Base-by-base conservation (phyloP, 2,888 invertebrate genomes). In the Oligia strigilis region DNA sequence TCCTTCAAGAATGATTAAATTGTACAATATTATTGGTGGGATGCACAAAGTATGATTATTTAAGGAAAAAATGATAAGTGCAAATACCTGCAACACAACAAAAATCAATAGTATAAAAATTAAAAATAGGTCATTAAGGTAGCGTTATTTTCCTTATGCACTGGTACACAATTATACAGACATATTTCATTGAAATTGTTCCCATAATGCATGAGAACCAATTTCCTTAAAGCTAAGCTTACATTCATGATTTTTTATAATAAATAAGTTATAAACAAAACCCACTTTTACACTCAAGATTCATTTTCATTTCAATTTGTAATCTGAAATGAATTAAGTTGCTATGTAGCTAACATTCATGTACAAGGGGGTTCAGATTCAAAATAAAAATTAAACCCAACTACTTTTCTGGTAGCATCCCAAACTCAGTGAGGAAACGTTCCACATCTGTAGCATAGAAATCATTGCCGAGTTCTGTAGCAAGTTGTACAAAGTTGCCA, bases 401-500 rank as follows among this genome's bases (percentile, higher is more conserved):
- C 69, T 97, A 98, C 94, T 98, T 98, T 92, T 98, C 98, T 72
- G 98, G 97, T 78, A 99, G 95, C 94, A 98, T 97, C 69, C 98
- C 98, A 95, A 98, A 98, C 93, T 99, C 99, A 81, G 98, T 98
- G 9, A 99, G 97, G 95, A 98, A 99, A 89, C 98, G 98, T 97
- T 99, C 99, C 36, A 99, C 98, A 96, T 99, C 99, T 58, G 98
- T 98, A 6, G 98, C 98, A 95, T 98, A 99, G 95, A 99, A 99
- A 92, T 99, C 99, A 92, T 98, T 98, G 0, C 99, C 99, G 73
- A 99, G 97, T 92, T 99, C 99, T 91, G 99, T 98, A 0, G 98
- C 98, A 23, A 99, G 93, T 75, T 98, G 97, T 1, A 99, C 98
- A 96, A 99, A 99, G 95, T 99, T 99, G 0, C 99, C 99, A 92